A percentile compares a stretch with the other conserved stretches of the same genome.
These are phyloP conservation scores for Nothura maculosa DNA, from an alignment of 2,797 vertebrate genomes.

Conservation along the genomic window DNA sequence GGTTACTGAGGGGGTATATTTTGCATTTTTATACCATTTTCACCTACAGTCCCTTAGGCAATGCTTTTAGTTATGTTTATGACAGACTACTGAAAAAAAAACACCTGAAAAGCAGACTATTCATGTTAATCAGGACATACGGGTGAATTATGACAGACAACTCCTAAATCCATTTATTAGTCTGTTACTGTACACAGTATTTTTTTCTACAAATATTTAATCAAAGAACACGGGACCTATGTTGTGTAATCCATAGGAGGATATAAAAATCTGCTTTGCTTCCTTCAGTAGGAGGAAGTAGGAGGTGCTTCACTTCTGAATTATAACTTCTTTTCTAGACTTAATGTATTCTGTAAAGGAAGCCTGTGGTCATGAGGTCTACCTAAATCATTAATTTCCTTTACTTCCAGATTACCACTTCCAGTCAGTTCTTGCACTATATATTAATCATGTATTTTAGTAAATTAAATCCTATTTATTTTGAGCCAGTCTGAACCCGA, in stretches of 20 bases:
- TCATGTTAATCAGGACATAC: accelerated
- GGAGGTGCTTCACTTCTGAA: not conserved
- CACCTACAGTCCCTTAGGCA: not conserved
- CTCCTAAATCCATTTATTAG: not conserved
- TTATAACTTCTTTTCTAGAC: not conserved
- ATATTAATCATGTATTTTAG: not conserved
- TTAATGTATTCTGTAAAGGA: accelerated
- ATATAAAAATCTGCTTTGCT: not conserved
- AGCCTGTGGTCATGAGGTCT: not conserved
- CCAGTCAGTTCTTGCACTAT: not conserved
- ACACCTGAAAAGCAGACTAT: not conserved
- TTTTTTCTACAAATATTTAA: not conserved
- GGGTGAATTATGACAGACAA: not conserved
- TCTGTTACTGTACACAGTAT: not conserved
- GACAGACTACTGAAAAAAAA: not conserved
- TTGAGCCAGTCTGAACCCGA: not conserved
- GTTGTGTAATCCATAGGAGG: not conserved
- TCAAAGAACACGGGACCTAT: not conserved
- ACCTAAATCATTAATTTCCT: not conserved
- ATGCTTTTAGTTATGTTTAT: not conserved
- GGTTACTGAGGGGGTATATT: not conserved
- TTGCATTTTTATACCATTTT: not conserved
- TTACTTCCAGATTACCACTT: not conserved
- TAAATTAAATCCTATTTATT: not conserved
- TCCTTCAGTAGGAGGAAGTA: not conserved